These are phyloP conservation scores for Aelia acuminata DNA, from an alignment of 2,888 invertebrate genomes.

Conservation along the genomic window DNA sequence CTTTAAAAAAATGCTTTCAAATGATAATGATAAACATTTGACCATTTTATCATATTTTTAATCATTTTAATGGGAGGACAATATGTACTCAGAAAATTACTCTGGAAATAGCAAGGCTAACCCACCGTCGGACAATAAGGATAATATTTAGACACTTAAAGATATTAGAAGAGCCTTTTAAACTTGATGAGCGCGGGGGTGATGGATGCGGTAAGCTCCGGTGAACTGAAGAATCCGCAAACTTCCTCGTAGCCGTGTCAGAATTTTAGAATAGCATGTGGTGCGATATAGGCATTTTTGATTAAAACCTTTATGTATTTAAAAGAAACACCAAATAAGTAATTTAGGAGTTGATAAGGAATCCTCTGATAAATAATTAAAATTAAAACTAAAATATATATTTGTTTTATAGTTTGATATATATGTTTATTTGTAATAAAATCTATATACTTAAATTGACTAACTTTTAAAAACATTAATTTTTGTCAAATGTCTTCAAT, in stretches of 20 bases:
- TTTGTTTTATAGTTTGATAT: too few species aligned
- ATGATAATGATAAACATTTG: neutral
- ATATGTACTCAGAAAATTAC: neutral
- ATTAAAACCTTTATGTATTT: neutral
- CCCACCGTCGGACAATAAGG: slow-evolving; percentile 32
- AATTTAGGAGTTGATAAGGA: neutral
- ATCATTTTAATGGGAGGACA: slow-evolving; percentile 24
- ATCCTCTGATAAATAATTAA: neutral
- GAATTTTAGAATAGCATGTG: neutral
- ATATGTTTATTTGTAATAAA: too few species aligned
- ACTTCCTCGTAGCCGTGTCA: neutral
- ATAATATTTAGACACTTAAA: slow-evolving; percentile 49
- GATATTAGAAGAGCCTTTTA: slow-evolving; percentile 44
- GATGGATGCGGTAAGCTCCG: neutral
- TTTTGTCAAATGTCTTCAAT: too few species aligned
- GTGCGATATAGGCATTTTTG: neutral
- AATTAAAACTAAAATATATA: too few species aligned
- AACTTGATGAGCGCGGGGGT: slow-evolving; percentile 35
- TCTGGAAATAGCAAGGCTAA: neutral
- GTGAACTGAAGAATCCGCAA: neutral
- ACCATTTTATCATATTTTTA: slow-evolving; percentile 31
- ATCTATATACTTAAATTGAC: too few species aligned
- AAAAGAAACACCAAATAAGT: neutral
- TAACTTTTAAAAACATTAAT: too few species aligned
- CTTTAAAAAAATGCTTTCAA: neutral